Base-by-base conservation (phyloP, 2,888 invertebrate genomes). In the Phortica okadai region DNA sequence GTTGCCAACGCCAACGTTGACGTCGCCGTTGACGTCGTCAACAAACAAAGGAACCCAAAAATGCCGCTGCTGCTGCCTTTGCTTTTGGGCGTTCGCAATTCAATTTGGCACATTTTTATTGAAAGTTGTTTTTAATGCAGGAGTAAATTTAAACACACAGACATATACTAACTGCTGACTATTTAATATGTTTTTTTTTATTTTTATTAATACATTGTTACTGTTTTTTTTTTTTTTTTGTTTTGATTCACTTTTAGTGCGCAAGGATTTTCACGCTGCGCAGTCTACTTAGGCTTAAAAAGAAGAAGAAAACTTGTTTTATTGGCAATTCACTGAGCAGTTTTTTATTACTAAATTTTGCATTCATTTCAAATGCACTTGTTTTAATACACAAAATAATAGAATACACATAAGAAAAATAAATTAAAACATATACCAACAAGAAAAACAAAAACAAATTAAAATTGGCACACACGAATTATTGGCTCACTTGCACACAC, bases 21-120 rank as follows among this genome's bases (percentile, higher is more conserved):
- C 10, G 45, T 10, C 16, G 59, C 59, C 14, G 21, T 16, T n/a
- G 59, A 8, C 21, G 59, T 21, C n/a, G 70, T 75, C 73, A 77
- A 50, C 66, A 50, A 77, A 76, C 50, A 77, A 76, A 76, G 77
- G 73, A 62, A 82, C 74, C 82, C 76, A 64, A 41, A 72, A 64
- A 58, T 67, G 76, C 64, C 42, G 59, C 59, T 14, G 41, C n/a
- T 6, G 25, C 33, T 33, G 64, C 16, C n/a, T 16, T 59, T 8
- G 25, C 21, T 1, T 45, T 45, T 6, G 10, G 6, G 45, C 59
- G 21, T 59, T 7, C 16, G n/a, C 1, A 21, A 21, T 16, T 59
- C 21, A 59, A 59, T 59, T 59, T 59, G 59, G 59, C 59, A 59
- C 59, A 59, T 59, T 59, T 4, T 59, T n/a, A 45, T 6, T 10